These are phyloP conservation scores for western clawed frog (Xenopus tropicalis) DNA, from an alignment of 2,113 vertebrate species.

Conservation along the genomic window DNA sequence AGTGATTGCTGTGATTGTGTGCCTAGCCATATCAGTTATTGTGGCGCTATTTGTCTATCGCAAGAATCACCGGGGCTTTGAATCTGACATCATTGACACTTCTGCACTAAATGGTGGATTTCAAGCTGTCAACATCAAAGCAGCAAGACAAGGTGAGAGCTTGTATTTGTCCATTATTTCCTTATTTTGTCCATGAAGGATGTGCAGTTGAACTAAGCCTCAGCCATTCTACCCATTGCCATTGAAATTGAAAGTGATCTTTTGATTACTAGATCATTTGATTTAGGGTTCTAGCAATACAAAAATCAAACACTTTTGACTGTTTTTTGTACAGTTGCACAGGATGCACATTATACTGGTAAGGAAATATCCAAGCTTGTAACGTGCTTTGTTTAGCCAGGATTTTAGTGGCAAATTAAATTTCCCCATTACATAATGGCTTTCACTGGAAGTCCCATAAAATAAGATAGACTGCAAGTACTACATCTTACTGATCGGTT, in stretches of 20 bases:
- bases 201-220: background rate
- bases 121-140: constrained; percentile 92
- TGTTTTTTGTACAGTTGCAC: background rate
- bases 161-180: background rate
- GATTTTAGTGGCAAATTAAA: constrained; percentile 28
- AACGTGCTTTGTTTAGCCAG: constrained; percentile 18
- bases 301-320: background rate
- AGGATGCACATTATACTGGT: background rate
- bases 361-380: background rate
- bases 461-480: constrained; percentile 13
- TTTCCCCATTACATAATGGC: constrained; percentile 38
- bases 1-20: constrained; percentile 88
- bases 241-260: background rate
- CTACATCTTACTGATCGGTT: constrained; percentile 14
- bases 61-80: constrained; percentile 91
- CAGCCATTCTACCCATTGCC: background rate
- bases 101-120: constrained; percentile 89
- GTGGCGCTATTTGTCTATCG: constrained; percentile 91
- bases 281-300: too few species aligned
- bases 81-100: constrained; percentile 90
- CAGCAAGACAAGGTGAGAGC: constrained; percentile 84
- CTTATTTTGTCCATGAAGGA: too few species aligned
- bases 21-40: constrained; percentile 83
- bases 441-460: constrained; percentile 28
- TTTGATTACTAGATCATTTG: too few species aligned